Evolutionary conservation across 1,140 invertebrate genomes (phyloP), one percentile per base, ranked within the genome.

Genomic region (Zelostemma sp.): DNA sequence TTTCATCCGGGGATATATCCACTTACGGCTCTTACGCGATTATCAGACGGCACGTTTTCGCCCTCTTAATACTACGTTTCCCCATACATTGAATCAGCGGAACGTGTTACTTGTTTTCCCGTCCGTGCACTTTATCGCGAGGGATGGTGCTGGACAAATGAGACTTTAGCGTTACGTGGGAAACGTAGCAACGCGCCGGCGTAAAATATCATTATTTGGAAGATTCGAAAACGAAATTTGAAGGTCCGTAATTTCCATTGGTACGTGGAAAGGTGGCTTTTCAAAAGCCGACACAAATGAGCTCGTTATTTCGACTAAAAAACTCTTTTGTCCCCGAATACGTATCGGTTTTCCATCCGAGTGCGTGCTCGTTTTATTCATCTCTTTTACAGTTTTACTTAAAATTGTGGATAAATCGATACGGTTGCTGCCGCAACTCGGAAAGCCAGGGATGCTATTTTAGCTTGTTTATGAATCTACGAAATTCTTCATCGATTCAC

Each of bases 21-120:
- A 68, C 65, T 68, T 62, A 68, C 61, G 59, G 47, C 51, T 55
- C 50, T 69, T 60, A 64, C 18, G 54, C 54, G 60, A 69, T 69
- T 64, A 69, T 64, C 67, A 60, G 59, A 28, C 45, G 45, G 51
- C 61, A 70, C 67, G 67, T 64, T 41, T n/a, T 63, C 63, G 59
- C 61, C 60, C 67, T 69, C 67, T 64, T 69, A 49, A 64, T 69
- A 56, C 62, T 46, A 61, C 58, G 47, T 40, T 69, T 56, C 49
- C 54, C 19, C 61, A 17, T 47, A 57, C 61, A 65, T 70, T 65
- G 61, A 70, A 70, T 70, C 61, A 58, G 18, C 50, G 35, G 38
- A n/a, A 70, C 68, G 68, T 65, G 61, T 57, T 61, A 47, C 38
- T 16, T 33, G 40, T 14, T 57, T 65, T 61, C 61, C 33, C 16